These are phyloP conservation scores for Pristionchus mayeri DNA, from an alignment of 2,888 invertebrate genomes.

Conservation along the genomic window DNA sequence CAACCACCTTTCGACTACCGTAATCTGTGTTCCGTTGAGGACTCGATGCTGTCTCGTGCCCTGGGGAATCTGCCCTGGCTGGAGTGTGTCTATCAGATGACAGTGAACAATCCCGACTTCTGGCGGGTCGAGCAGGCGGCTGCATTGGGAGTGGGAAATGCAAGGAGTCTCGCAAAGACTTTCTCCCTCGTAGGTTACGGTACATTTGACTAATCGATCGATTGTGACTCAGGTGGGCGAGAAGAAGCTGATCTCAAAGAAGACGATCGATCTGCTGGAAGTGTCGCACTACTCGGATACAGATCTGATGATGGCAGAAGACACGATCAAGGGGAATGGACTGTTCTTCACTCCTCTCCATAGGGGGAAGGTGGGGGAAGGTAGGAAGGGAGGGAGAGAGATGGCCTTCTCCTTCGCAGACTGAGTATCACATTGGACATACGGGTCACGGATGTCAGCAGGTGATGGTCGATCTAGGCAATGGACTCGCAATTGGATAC, in stretches of 20 bases:
- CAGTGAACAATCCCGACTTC: constrained; percentile 72
- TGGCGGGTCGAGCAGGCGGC: constrained; percentile 70
- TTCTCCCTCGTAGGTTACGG: constrained; percentile 64
- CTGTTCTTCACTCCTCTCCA: constrained; percentile 56
- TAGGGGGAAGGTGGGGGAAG: constrained; percentile 30
- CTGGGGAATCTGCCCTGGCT: constrained; percentile 65
- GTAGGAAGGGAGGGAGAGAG: not conserved
- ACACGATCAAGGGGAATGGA: constrained; percentile 64
- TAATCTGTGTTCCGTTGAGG: constrained; percentile 47
- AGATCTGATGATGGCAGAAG: constrained; percentile 61
- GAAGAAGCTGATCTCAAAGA: constrained; percentile 57
- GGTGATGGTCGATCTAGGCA: constrained; percentile 59
- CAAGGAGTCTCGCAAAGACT: constrained; percentile 68
- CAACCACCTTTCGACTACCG: not conserved
- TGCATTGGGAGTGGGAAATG: constrained; percentile 74
- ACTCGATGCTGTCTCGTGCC: constrained; percentile 58
- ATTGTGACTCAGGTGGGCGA: constrained; percentile 56
- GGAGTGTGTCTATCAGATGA: constrained; percentile 62
- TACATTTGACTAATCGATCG: not conserved
- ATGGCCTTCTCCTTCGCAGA: constrained; percentile 50
- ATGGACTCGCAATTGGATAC: constrained; percentile 61
- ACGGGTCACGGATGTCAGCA: constrained; percentile 68
- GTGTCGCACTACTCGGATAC: constrained; percentile 57
- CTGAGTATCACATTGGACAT: constrained; percentile 62
- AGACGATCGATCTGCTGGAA: constrained; percentile 58